Evolutionary conservation across 2,797 vertebrate species (phyloP).

Genomic region (Chanos chanos): DNA sequence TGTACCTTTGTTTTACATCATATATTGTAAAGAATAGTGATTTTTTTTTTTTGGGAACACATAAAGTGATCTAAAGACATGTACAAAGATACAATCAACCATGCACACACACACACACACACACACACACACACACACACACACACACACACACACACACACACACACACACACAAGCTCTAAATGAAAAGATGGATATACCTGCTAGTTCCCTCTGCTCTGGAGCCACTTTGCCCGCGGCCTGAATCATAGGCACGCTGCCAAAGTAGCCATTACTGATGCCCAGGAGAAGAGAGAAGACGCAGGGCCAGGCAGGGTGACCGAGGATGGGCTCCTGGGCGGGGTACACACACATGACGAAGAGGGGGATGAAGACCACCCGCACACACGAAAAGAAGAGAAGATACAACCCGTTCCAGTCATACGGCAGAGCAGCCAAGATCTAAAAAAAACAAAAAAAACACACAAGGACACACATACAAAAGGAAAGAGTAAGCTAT

Average conservation of each 20-base stretch:
- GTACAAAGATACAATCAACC: too few relatives aligned
- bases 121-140: neutral
- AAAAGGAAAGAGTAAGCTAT: too few relatives aligned
- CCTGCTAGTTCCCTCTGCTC: constrained; percentile 94
- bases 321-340: constrained; percentile 76
- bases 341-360: constrained; percentile 94
- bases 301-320: constrained; percentile 94
- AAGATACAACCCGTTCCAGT: constrained; percentile 88
- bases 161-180: too few relatives aligned
- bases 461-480: too few relatives aligned
- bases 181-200: constrained; percentile 54
- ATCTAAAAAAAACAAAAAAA: constrained; percentile 71
- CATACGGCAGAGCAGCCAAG: constrained; percentile 88
- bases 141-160: neutral
- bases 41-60: neutral
- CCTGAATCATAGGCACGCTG: constrained; percentile 97
- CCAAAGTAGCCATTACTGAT: constrained; percentile 96
- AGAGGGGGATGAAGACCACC: constrained; percentile 93
- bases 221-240: constrained; percentile 86
- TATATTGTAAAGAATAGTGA: too few relatives aligned
- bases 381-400: constrained; percentile 89
- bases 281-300: constrained; percentile 97
- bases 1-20: too few relatives aligned
- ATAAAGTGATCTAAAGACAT: too few relatives aligned
- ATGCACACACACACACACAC: neutral